phyloP scores from a whole-genome alignment of 1,140 invertebrate genomes.

The Caenorhabditis tropicalis region DNA sequence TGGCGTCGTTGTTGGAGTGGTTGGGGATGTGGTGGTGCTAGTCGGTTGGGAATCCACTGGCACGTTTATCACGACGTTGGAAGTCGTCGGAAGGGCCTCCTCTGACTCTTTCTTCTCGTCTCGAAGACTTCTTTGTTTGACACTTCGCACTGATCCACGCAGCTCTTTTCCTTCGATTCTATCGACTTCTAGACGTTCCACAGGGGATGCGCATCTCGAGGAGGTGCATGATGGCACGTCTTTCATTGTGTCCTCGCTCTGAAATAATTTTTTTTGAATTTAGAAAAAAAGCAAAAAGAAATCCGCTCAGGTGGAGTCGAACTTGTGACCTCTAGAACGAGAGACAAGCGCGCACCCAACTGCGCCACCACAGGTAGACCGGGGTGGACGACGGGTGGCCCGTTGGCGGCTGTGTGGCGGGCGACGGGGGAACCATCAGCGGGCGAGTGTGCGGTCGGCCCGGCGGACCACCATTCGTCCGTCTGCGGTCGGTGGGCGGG shows the following conservation, averaged over 20 bases:
- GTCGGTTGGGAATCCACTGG: neutral
- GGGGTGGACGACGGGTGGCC: no score
- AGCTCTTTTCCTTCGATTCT: constrained; percentile 21
- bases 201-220: neutral
- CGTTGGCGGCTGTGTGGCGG: no score
- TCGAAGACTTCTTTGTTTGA: neutral
- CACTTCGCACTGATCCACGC: constrained; percentile 28
- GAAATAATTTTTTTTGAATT: neutral
- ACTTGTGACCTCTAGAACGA: no score
- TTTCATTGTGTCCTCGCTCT: constrained; percentile 28
- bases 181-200: neutral
- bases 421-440: no score
- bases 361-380: no score
- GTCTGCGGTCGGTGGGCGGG: no score
- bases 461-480: no score
- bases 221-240: constrained; percentile 2
- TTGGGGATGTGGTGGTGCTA: neutral
- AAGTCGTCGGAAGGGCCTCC: neutral
- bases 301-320: no score
- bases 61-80: constrained; percentile 9
- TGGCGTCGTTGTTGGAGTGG: neutral
- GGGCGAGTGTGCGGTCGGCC: no score
- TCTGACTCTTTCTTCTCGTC: constrained; percentile 12
- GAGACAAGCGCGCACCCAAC: no score
- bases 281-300: no score